These are phyloP conservation scores for Pantherophis vulpinus DNA, from an alignment of 2,797 vertebrate genomes.

Conservation along the genomic window DNA sequence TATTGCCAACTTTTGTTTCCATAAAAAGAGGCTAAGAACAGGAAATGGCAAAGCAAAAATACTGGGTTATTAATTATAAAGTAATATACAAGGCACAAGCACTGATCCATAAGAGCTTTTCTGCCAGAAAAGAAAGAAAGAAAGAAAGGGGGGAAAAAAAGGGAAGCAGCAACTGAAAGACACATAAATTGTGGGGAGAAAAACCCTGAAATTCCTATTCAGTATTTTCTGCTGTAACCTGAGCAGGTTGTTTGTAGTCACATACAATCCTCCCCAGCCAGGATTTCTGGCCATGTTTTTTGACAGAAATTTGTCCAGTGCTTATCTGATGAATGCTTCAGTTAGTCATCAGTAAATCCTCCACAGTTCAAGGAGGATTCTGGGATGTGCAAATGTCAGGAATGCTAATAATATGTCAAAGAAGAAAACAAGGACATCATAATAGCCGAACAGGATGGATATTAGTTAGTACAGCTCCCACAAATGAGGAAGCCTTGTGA, in stretches of 20 bases:
- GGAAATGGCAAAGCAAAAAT: background rate
- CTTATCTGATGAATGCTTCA: background rate
- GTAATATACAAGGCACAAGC: background rate
- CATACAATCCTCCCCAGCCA: background rate
- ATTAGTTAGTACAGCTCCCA: background rate
- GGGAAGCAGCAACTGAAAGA: background rate
- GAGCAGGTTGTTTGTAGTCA: background rate
- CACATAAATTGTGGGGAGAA: background rate
- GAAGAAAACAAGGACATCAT: background rate
- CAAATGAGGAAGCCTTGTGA: background rate
- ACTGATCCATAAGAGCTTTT: background rate
- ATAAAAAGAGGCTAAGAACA: background rate
- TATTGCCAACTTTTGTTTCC: background rate
- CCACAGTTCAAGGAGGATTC: background rate
- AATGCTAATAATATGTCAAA: background rate
- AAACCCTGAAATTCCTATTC: background rate
- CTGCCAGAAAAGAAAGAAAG: background rate
- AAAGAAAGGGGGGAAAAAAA: no score
- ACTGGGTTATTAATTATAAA: background rate
- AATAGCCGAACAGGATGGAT: background rate
- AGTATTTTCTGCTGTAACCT: background rate
- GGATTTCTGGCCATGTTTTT: background rate
- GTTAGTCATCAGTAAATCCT: background rate
- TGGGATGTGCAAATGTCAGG: background rate
- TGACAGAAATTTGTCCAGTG: background rate